Evolutionary conservation across 2,888 invertebrate species (phyloP), one percentile per base, ranked within the genome.

Genomic region (Cephus rjabovi): DNA sequence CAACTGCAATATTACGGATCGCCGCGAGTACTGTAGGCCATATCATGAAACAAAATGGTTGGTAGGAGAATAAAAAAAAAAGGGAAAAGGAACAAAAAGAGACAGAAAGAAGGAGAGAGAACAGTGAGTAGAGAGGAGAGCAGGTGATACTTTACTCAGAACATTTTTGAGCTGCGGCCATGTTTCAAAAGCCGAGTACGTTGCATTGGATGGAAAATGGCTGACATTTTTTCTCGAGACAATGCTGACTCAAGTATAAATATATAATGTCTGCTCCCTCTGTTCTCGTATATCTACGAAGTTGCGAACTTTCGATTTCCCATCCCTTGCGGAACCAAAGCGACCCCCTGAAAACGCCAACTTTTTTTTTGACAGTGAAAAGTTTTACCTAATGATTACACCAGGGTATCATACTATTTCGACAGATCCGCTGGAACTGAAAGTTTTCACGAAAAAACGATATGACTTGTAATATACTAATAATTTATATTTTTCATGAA

Each of bases 181-280:
- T 33, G 31, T 71, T 71, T 71, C 71, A 71, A 71, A 33, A 12
- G 31, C 71, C 12, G 23, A 71, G 71, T 71, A 33, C 31, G 71
- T 71, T 71, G 71, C 71, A 33, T 30, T 71, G 71, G 75, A 34
- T 75, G 56, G 56, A 56, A 76, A 81, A 84, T 80, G 83, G 82
- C 76, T 70, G 68, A 71, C 81, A 85, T 85, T 82, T 84, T 81
- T 85, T 81, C 79, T 23, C 77, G 23, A 40, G 82, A 79, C 80
- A 83, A 84, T 79, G 80, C 82, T 70, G 77, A 80, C 75, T 77
- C 77, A 71, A 74, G 77, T 79, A 83, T 83, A 81, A 85, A 85
- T 83, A 80, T 80, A 69, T 83, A 83, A 82, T 71, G 71, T 56
- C 56, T 15, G 56, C 56, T 56, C 56, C 56, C 56, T 56, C 56